These are phyloP conservation scores for Lucilia sericata DNA, from an alignment of 1,140 invertebrate genomes.

Conservation along the genomic window DNA sequence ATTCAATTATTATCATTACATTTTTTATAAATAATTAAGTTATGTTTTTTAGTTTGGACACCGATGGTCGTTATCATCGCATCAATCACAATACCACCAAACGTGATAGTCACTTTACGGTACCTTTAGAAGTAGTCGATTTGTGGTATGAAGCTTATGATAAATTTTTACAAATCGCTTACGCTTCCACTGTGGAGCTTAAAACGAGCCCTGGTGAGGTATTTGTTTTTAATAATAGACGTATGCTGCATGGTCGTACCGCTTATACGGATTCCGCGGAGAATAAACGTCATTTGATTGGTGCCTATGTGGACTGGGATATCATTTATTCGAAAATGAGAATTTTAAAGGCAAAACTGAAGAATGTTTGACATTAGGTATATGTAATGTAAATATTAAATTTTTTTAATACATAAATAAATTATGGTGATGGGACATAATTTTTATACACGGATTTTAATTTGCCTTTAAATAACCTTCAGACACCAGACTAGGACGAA, in stretches of 20 bases:
- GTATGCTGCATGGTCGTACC: slow-evolving; percentile 76
- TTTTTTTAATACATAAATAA: too few species aligned
- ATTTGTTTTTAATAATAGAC: slow-evolving; percentile 76
- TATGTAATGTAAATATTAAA: too few species aligned
- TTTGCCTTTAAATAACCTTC: too few species aligned
- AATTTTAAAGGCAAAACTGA: slow-evolving; percentile 50
- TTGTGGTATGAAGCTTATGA: slow-evolving; percentile 75
- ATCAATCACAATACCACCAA: slow-evolving; percentile 77
- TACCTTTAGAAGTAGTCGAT: slow-evolving; percentile 71
- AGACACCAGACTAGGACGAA: too few species aligned
- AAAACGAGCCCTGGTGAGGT: slow-evolving; percentile 76
- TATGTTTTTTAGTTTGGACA: slow-evolving; percentile 66
- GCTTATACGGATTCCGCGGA: slow-evolving; percentile 71
- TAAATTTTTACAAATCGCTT: slow-evolving; percentile 69
- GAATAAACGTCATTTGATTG: slow-evolving; percentile 75
- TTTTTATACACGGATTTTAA: too few species aligned
- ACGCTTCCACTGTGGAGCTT: slow-evolving; percentile 71
- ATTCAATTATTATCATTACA: background rate
- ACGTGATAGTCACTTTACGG: slow-evolving; percentile 74
- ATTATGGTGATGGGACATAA: too few species aligned
- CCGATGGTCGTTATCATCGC: slow-evolving; percentile 69
- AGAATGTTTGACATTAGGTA: background rate
- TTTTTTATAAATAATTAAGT: background rate
- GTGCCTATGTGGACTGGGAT: slow-evolving; percentile 81
- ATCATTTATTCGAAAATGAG: slow-evolving; percentile 75